Conservation (phyloP, 2,113 vertebrate species). For the Bos javanicus region DNA sequence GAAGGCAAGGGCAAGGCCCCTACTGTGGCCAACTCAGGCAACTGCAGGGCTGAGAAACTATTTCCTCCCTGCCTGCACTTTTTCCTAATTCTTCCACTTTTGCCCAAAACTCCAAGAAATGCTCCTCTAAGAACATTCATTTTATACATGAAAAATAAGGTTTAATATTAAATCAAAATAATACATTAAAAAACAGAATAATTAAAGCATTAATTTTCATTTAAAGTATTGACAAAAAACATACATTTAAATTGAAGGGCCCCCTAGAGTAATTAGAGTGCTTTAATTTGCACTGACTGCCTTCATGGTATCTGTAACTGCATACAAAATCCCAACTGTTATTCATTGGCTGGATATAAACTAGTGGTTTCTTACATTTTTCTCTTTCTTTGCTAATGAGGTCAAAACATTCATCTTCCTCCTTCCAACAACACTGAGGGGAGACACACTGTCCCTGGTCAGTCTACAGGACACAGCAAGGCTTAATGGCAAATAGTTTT, state of each 20-base stretch:
- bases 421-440: background rate
- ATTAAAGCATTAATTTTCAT: background rate
- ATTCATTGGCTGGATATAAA: background rate
- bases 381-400: background rate
- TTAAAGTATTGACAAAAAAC: background rate
- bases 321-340: background rate
- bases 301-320: background rate
- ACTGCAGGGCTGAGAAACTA: background rate
- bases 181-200: background rate
- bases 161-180: background rate
- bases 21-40: background rate
- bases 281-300: background rate
- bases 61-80: background rate
- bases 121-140: background rate
- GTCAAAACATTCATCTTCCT: background rate
- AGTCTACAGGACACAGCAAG: background rate
- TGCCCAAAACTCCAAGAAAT: background rate
- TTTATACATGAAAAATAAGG: background rate
- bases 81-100: background rate
- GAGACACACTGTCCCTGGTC: background rate
- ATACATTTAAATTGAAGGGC: background rate
- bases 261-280: background rate
- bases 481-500: constrained; percentile 4
- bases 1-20: background rate
- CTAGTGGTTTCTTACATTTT: background rate